phyloP scores from a whole-genome alignment of 2,113 vertebrate genomes.

The Nothocercus nigrocapillus region DNA sequence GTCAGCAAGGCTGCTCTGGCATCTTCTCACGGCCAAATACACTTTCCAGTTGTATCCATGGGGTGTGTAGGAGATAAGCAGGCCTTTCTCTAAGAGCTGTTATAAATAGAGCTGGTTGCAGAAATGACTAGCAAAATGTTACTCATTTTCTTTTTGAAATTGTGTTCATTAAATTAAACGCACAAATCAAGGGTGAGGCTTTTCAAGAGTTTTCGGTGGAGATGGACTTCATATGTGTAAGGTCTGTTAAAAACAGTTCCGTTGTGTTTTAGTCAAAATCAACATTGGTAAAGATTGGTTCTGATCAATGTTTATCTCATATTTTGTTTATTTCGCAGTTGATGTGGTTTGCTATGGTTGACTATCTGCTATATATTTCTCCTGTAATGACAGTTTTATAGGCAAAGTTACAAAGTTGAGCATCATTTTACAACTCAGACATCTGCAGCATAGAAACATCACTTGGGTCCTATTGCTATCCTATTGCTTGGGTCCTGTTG shows the following conservation, averaged over 20 bases:
- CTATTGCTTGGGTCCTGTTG: neutral
- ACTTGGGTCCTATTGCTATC: neutral
- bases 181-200: neutral
- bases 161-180: neutral
- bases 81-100: neutral
- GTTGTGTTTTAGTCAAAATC: neutral
- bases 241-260: neutral
- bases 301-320: fast-evolving
- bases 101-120: neutral
- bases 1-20: neutral
- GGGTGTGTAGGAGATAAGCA: neutral
- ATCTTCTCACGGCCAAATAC: neutral
- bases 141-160: neutral
- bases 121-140: neutral
- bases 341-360: fast-evolving
- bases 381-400: neutral
- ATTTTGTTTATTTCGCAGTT: neutral
- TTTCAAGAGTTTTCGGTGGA: neutral
- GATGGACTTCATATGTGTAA: neutral
- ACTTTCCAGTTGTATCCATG: neutral
- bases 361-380: neutral
- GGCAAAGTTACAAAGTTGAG: neutral
- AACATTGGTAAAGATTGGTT: neutral
- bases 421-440: neutral
- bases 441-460: neutral